Evolutionary conservation across 2,797 vertebrate species (phyloP).

Genomic region (Lepilemur septentrionalis): DNA sequence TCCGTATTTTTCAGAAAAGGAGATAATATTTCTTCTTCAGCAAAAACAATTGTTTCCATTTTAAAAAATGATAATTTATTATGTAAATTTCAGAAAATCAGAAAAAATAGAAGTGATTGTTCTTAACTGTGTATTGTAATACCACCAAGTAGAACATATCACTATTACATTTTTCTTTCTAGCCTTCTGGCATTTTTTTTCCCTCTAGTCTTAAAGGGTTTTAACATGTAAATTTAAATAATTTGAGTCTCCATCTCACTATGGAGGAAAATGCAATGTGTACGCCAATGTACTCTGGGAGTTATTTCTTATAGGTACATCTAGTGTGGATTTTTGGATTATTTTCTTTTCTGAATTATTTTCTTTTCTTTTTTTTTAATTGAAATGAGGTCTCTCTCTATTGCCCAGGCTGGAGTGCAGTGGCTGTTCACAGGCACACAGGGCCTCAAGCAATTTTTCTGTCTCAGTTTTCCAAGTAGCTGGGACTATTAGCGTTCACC

Average conservation of each 20-base stretch:
- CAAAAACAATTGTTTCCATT: background rate
- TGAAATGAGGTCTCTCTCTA: background rate
- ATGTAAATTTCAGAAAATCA: background rate
- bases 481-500: background rate
- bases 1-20: slow-evolving; percentile 1
- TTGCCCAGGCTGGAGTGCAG: background rate
- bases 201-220: background rate
- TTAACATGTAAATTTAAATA: slow-evolving; percentile 32
- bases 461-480: background rate
- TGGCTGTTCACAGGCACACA: background rate
- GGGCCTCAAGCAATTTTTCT: background rate
- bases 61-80: background rate
- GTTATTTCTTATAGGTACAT: background rate
- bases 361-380: background rate
- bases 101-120: slow-evolving; percentile 25
- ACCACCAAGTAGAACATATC: background rate
- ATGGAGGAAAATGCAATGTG: background rate
- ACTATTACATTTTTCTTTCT: background rate
- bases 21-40: background rate
- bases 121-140: slow-evolving; percentile 7
- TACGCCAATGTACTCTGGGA: background rate
- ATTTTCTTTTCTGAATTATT: background rate
- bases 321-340: background rate
- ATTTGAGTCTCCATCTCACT: background rate
- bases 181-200: background rate